These are phyloP conservation scores for Serranus cabrilla DNA, from an alignment of 2,797 vertebrate species.

Conservation along the genomic window DNA sequence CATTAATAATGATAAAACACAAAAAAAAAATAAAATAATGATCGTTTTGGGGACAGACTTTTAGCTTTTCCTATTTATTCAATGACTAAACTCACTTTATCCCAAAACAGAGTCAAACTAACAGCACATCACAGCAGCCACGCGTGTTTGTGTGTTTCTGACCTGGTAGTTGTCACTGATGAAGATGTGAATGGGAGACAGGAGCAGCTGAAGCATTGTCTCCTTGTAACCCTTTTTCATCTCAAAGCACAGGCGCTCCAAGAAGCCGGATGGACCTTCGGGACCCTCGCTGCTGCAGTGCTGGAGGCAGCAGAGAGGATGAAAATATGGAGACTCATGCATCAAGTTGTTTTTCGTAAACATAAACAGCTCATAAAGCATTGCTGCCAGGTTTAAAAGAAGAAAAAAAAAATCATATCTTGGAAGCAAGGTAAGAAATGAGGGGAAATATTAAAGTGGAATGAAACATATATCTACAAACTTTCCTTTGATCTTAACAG, in stretches of 20 bases:
- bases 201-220: conserved; percentile 95
- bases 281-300: conserved; percentile 94
- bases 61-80: no score
- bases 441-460: neutral
- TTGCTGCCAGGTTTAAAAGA: neutral
- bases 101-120: neutral
- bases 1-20: no score
- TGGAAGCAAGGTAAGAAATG: neutral
- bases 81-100: no score
- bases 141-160: neutral
- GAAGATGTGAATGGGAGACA: conserved; percentile 95
- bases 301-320: conserved; percentile 70
- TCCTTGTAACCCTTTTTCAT: conserved; percentile 99
- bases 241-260: conserved; percentile 97
- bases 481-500: neutral
- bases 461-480: neutral
- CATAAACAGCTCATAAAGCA: conserved; percentile 6
- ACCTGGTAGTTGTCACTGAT: conserved; percentile 98
- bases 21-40: no score
- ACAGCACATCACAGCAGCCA: neutral
- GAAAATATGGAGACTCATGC: conserved; percentile 26
- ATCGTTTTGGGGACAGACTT: no score
- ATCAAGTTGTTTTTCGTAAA: conserved; percentile 25
- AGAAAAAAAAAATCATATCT: neutral
- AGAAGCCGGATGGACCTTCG: conserved; percentile 93